These are phyloP conservation scores for Gari tellinella DNA, from an alignment of 2,888 invertebrate species.

Conservation along the genomic window DNA sequence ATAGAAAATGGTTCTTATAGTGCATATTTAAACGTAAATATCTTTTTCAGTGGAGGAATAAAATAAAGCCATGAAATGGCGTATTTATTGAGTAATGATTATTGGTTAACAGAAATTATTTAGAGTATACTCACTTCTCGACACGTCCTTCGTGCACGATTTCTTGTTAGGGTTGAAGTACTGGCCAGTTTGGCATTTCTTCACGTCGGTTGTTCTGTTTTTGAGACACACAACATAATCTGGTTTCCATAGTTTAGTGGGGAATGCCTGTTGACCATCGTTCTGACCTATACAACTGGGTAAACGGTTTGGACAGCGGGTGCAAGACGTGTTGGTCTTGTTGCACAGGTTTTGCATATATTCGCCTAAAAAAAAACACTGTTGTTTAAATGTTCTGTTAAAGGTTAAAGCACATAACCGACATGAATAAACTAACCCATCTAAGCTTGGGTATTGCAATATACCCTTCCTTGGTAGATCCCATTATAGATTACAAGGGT, in stretches of 20 bases:
- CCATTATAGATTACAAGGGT: no score
- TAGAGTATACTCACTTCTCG: conserved; percentile 35
- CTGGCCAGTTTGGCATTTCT: conserved; percentile 34
- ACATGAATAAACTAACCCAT: no score
- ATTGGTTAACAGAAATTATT: no score
- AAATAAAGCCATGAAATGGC: no score
- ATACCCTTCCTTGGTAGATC: no score
- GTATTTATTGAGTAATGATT: no score
- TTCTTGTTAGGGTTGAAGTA: conserved; percentile 50
- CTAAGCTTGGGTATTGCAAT: no score
- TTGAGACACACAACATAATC: conserved; percentile 57
- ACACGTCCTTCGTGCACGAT: conserved; percentile 35
- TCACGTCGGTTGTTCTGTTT: conserved; percentile 50
- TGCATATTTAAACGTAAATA: no score
- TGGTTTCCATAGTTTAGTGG: conserved; percentile 55
- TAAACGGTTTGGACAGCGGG: conserved; percentile 53
- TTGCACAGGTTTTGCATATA: conserved; percentile 61
- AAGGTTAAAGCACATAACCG: no score
- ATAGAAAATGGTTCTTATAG: no score
- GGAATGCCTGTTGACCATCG: conserved; percentile 57
- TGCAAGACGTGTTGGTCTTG: conserved; percentile 37
- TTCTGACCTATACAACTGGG: conserved; percentile 56
- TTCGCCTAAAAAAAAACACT: conserved; percentile 54
- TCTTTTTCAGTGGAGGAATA: no score
- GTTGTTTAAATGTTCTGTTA: no score